Base-by-base conservation (phyloP, 2,797 vertebrate genomes). In the Manis pentadactyla region DNA sequence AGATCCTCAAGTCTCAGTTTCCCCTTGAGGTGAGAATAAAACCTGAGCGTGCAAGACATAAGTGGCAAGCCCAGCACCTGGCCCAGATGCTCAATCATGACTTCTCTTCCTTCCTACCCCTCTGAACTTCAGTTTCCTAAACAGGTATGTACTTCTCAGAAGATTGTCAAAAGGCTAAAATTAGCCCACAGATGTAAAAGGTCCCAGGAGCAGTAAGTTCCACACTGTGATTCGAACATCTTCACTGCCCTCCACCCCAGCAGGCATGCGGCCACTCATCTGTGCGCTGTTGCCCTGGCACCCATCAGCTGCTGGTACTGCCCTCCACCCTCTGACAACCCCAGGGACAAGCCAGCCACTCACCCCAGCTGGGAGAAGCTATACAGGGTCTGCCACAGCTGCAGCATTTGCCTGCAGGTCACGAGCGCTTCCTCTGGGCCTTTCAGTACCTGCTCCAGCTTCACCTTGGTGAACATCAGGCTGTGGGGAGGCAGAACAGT, bases 401-500 rank as follows among this genome's bases (percentile, higher is more conserved):
- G 99, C 97, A 99, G 97, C 99, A 99, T 99, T 74, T 99, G 99
- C 74, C 99, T 99, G 96, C 99, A 99, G 31, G 99, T 99, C 98
- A 99, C 99, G 42, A 99, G 99, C 59, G 99, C 99, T 77, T 98
- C 98, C 93, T 99, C 98, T 0, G 99, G 99, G 84, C 99, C 99
- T 93, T 98, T 99, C 87, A 99, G 98, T 5, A 98, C 97, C 98
- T 99, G 99, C 96, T 99, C 99, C 95, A 99, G 98, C 98, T 99
- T 99, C 89, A 99, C 99, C 98, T 99, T 99, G 79, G 99, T 99
- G 98, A 99, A 99, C 97, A 99, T 98, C 97, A 99, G 98, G 98
- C 99, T 99, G 97, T 17, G 91, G 95, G 69, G 63, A 87, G 46
- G 31, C 5, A 90, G 10, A 53, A 39, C 0, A 2, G 34, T 51